A percentile compares a stretch with the other conserved stretches of the same genome.
Evolutionary conservation across 2,888 invertebrate genomes (phyloP).

Genomic region (Lobophora halterata): DNA sequence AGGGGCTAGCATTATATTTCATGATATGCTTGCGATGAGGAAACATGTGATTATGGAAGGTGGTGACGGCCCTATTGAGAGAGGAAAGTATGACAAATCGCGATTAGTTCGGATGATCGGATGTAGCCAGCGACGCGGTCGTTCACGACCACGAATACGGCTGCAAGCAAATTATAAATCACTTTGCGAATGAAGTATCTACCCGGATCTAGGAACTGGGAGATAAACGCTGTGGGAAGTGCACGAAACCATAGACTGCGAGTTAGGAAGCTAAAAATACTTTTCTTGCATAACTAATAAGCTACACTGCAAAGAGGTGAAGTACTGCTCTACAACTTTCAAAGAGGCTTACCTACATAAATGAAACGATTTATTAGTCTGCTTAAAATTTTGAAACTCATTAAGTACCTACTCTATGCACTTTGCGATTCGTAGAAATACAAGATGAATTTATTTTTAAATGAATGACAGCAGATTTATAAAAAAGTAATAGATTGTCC

Average conservation of each 20-base stretch:
- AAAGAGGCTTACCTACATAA: no score
- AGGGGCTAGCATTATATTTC: conserved; percentile 27
- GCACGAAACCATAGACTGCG: conserved; percentile 18
- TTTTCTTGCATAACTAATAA: no score
- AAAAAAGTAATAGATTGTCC: conserved; percentile 14
- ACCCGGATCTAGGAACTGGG: conserved; percentile 32
- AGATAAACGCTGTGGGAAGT: conserved; percentile 28
- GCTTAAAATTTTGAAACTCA: no score
- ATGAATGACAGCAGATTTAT: conserved; percentile 2
- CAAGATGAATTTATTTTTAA: conserved; percentile 1
- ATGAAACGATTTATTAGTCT: no score
- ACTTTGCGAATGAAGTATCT: conserved; percentile 38
- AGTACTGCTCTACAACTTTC: no score
- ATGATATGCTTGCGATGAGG: conserved; percentile 30
- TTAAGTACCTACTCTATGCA: no score
- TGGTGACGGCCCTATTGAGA: conserved; percentile 40
- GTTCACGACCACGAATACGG: conserved; percentile 32
- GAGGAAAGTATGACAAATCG: conserved; percentile 66
- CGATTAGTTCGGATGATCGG: conserved; percentile 43
- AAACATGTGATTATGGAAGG: conserved; percentile 19
- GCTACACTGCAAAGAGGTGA: no score
- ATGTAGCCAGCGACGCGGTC: conserved; percentile 43
- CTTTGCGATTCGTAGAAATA: no score
- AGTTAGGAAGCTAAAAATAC: conserved; percentile 16
- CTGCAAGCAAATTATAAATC: conserved; percentile 42